Conservation (phyloP, 2,797 vertebrate species). For the Sebastes oblongus region DNA sequence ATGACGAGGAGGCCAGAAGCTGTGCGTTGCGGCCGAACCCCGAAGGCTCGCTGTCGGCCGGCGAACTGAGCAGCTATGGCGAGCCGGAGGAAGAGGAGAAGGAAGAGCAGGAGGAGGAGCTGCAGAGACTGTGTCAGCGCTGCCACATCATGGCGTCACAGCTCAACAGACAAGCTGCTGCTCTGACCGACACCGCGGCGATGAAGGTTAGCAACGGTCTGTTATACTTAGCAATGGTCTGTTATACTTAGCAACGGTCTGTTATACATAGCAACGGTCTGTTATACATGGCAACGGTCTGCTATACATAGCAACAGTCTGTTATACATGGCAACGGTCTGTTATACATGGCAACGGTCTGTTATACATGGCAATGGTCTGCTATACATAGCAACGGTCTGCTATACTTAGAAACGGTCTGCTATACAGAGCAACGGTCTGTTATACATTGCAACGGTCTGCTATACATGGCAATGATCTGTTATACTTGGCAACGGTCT, state of each 20-base stretch:
- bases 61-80: conserved; percentile 71
- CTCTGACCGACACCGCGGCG: conserved; percentile 64
- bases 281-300: accelerated
- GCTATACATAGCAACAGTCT: accelerated
- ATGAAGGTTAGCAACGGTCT: too few species aligned
- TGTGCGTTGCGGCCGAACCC: conserved; percentile 85
- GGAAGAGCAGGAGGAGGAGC: conserved; percentile 57
- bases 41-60: conserved; percentile 83
- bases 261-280: too few species aligned
- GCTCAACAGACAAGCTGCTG: conserved; percentile 87
- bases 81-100: conserved; percentile 58
- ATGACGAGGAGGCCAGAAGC: conserved; percentile 36
- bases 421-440: too few species aligned
- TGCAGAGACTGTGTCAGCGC: conserved; percentile 84
- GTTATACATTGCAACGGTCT: too few species aligned
- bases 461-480: accelerated
- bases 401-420: accelerated
- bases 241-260: too few species aligned
- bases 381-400: too few species aligned
- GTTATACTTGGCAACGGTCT: accelerated
- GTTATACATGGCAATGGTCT: too few species aligned
- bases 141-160: conserved; percentile 88
- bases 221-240: too few species aligned
- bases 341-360: too few species aligned
- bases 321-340: accelerated